phyloP scores from a whole-genome alignment of 2,888 invertebrate species.

The Nebria brevicollis region DNA sequence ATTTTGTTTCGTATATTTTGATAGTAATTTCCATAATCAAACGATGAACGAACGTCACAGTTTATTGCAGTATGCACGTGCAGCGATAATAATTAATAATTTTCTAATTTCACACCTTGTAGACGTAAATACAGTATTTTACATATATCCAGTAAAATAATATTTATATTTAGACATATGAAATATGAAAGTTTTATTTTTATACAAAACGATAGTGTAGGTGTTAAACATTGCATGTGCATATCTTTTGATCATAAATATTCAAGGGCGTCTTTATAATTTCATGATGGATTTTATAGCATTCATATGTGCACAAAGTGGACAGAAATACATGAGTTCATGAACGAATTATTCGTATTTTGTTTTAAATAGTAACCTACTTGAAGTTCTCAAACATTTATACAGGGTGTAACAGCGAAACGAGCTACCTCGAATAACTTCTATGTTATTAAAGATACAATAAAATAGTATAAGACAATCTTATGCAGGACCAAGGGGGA shows the following conservation, averaged over 20 bases:
- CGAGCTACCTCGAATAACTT: too few relatives aligned
- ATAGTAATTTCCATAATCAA: not conserved
- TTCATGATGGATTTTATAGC: conserved; percentile 19
- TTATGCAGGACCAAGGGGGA: too few relatives aligned
- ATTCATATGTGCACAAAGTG: conserved; percentile 9
- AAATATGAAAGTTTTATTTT: conserved; percentile 5
- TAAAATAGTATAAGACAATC: too few relatives aligned
- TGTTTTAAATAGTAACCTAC: conserved; percentile 8
- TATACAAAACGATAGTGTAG: not conserved
- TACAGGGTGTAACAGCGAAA: too few relatives aligned
- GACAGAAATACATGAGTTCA: conserved; percentile 13
- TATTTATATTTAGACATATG: conserved; percentile 4
- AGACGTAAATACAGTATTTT: not conserved
- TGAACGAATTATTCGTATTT: conserved; percentile 24
- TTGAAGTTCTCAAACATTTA: not conserved
- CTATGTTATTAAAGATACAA: too few relatives aligned
- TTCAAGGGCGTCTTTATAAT: conserved; percentile 30
- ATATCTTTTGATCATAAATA: conserved; percentile 29
- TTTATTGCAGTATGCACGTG: not conserved
- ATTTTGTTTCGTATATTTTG: not conserved
- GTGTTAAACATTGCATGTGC: not conserved
- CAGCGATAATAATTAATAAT: not conserved
- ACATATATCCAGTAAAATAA: conserved; percentile 11
- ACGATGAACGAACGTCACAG: not conserved
- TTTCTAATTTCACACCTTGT: not conserved